phyloP scores from a whole-genome alignment of 92 coral and sea anemone genomes.

The Siderastrea siderea region DNA sequence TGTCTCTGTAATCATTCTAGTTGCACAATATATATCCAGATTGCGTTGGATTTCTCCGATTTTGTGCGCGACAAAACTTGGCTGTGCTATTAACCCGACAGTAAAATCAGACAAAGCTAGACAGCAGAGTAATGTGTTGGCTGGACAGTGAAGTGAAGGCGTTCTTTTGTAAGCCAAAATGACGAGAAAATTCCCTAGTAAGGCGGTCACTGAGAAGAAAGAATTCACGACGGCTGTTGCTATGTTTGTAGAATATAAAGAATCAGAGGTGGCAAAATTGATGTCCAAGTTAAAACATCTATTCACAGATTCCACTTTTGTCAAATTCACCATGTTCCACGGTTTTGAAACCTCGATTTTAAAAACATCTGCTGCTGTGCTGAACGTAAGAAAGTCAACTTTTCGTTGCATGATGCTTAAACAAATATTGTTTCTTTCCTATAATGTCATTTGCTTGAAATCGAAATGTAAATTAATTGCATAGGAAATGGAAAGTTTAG shows the following conservation, averaged over 20 bases:
- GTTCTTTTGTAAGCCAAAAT: slow-evolving; percentile 58
- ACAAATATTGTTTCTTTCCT: too few relatives aligned
- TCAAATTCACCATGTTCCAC: not conserved
- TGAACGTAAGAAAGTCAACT: too few relatives aligned
- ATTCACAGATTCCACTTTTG: not conserved
- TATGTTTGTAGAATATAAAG: slow-evolving; percentile 15
- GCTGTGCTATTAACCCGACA: slow-evolving; percentile 73
- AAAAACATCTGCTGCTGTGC: too few relatives aligned
- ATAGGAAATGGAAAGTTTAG: too few relatives aligned
- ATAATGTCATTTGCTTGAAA: too few relatives aligned
- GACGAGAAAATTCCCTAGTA: slow-evolving; percentile 57
- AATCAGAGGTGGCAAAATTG: not conserved
- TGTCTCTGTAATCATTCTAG: slow-evolving; percentile 64
- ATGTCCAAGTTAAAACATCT: slow-evolving; percentile 53
- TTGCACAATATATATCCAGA: slow-evolving; percentile 57
- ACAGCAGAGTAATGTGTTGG: slow-evolving; percentile 68
- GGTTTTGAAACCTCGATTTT: not conserved
- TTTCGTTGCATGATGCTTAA: too few relatives aligned
- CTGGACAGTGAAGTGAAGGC: slow-evolving; percentile 67
- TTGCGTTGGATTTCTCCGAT: slow-evolving; percentile 57
- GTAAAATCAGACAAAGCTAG: slow-evolving; percentile 73
- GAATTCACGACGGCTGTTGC: slow-evolving; percentile 60
- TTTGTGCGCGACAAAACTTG: slow-evolving; percentile 76
- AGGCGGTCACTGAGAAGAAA: slow-evolving; percentile 54
- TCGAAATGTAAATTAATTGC: too few relatives aligned